Evolutionary conservation across 2,888 invertebrate species (phyloP).

Genomic region (Mechanitis messenoides): DNA sequence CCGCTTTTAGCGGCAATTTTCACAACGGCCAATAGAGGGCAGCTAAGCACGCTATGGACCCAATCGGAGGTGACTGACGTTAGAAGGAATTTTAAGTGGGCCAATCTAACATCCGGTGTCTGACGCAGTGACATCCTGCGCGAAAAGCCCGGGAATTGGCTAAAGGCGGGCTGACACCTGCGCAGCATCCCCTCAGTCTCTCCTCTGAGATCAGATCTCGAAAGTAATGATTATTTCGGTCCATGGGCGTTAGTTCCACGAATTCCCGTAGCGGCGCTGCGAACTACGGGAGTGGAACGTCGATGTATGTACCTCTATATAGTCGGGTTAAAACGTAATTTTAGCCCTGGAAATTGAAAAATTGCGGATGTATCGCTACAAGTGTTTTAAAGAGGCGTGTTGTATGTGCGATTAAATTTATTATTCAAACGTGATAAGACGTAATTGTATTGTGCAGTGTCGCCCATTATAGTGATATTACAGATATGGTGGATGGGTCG

Average conservation of each 20-base stretch:
- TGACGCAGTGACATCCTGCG: constrained; percentile 63
- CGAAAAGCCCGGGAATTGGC: constrained; percentile 69
- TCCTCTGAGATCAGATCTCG: constrained; percentile 70
- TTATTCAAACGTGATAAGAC: constrained; percentile 1
- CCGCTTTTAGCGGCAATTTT: constrained; percentile 54
- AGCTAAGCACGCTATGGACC: constrained; percentile 34
- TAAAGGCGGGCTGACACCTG: constrained; percentile 55
- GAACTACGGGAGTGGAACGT: constrained; percentile 48
- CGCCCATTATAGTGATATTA: constrained; percentile 48
- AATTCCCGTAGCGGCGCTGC: constrained; percentile 66
- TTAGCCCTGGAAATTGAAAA: constrained; percentile 58
- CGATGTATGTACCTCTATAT: constrained; percentile 58
- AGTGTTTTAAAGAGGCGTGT: constrained; percentile 24
- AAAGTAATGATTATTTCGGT: constrained; percentile 78
- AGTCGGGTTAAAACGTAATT: constrained; percentile 63
- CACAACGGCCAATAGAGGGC: constrained; percentile 43
- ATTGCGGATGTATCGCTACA: constrained; percentile 40
- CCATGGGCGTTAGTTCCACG: constrained; percentile 66
- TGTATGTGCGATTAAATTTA: constrained; percentile 9
- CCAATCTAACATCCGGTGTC: constrained; percentile 65
- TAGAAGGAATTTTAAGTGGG: constrained; percentile 50
- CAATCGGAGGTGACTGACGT: constrained; percentile 51
- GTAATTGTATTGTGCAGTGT: constrained; percentile 23
- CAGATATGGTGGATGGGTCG: constrained; percentile 41
- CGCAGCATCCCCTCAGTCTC: constrained; percentile 66